These are phyloP conservation scores for Troilus luridus DNA, from an alignment of 2,888 invertebrate species.

Conservation along the genomic window DNA sequence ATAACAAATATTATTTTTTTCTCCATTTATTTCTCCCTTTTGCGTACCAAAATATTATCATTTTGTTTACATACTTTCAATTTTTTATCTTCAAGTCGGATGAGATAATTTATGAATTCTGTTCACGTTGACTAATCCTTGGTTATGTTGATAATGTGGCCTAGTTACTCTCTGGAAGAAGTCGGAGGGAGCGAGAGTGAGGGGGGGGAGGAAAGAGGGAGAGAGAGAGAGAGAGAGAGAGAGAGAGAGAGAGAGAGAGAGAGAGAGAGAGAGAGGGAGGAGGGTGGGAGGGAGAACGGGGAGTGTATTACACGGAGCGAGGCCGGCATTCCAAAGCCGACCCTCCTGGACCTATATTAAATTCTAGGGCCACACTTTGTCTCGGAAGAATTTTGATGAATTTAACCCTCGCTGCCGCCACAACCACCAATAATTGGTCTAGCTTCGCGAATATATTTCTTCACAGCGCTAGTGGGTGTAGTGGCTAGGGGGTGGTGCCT, in stretches of 20 bases:
- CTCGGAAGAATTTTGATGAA: conserved; percentile 64
- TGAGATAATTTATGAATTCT: no score
- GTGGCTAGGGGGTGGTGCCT: neutral
- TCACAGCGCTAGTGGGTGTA: neutral
- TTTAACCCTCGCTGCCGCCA: conserved; percentile 45
- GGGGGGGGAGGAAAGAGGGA: neutral
- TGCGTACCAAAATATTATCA: no score
- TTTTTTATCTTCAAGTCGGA: no score
- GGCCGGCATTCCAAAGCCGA: conserved; percentile 26
- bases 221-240: neutral
- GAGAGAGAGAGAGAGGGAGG: neutral
- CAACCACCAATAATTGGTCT: conserved; percentile 49
- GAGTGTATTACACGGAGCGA: conserved; percentile 48
- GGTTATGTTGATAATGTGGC: neutral
- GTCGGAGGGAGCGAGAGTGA: neutral
- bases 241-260: neutral
- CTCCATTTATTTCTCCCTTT: no score
- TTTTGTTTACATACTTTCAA: no score
- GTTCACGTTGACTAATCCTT: neutral
- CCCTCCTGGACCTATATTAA: conserved; percentile 61
- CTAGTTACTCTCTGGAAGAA: neutral
- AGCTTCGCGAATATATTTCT: conserved; percentile 32
- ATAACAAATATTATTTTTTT: no score
- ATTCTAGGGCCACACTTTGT: conserved; percentile 64
- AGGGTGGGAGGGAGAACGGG: neutral